Evolutionary conservation across 2,113 vertebrate species (phyloP).

Genomic region (Hippoglossus stenolepis): DNA sequence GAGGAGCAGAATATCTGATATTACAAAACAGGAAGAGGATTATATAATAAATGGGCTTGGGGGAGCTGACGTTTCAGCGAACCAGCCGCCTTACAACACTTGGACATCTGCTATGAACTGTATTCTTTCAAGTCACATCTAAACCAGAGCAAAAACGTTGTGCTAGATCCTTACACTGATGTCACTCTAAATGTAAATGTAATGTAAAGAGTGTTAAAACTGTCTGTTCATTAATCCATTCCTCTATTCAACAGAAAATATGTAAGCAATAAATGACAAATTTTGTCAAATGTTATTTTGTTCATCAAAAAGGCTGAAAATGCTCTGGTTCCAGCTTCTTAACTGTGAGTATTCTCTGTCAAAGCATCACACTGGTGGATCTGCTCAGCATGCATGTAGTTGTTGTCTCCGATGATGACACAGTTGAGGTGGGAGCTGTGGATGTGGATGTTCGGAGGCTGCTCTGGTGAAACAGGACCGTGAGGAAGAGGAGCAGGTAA

Average conservation of each 20-base stretch:
- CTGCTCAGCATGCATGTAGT: conserved; percentile 66
- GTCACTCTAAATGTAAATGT: not conserved
- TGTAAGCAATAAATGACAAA: not conserved
- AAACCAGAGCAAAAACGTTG: not conserved
- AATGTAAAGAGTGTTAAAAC: not conserved
- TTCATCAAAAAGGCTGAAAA: not conserved
- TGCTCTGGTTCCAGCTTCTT: no score
- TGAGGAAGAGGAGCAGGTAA: not conserved
- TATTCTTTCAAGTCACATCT: not conserved
- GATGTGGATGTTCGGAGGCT: conserved; percentile 60
- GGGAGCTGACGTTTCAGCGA: not conserved
- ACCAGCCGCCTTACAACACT: not conserved
- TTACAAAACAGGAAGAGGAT: conserved; percentile 34
- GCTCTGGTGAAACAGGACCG: not conserved
- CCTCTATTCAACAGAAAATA: not conserved
- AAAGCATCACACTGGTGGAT: conserved; percentile 1
- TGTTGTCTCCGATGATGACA: conserved; percentile 81
- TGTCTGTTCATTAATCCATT: not conserved
- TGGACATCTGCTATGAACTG: not conserved
- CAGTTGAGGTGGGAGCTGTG: conserved; percentile 66
- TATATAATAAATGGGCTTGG: not conserved
- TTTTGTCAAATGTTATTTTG: not conserved
- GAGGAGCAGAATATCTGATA: conserved; percentile 5
- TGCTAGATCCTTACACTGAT: not conserved
- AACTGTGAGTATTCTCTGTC: no score